Evolutionary conservation across 2,888 invertebrate genomes (phyloP).

Genomic region (Oscheius myriophilus): DNA sequence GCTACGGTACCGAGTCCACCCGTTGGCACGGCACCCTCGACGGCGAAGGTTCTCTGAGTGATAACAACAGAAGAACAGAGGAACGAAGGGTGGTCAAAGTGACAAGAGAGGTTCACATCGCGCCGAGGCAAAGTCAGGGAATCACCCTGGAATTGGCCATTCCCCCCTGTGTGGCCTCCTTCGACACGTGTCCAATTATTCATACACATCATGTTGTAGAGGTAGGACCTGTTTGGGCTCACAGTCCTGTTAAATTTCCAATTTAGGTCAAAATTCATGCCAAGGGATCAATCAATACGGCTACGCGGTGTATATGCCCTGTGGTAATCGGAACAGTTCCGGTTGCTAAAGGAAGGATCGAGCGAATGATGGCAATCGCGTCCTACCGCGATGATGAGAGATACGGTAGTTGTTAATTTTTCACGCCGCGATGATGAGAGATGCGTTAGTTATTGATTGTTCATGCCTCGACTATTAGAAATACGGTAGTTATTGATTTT

Average conservation of each 20-base stretch:
- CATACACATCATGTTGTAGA: constrained; percentile 18
- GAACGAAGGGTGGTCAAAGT: constrained; percentile 19
- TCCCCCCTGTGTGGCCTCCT: constrained; percentile 21
- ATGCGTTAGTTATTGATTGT: constrained; percentile 5
- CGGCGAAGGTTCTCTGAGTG: constrained; percentile 10
- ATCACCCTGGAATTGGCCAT: constrained; percentile 10
- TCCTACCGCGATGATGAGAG: background rate
- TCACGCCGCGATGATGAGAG: background rate
- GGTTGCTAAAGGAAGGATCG: constrained; percentile 4
- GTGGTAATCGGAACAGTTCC: constrained; percentile 30
- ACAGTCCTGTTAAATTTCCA: background rate
- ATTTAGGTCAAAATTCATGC: constrained; percentile 19
- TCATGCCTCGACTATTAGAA: background rate
- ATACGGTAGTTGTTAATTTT: constrained; percentile 1
- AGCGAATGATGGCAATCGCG: constrained; percentile 9
- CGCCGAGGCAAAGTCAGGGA: background rate
- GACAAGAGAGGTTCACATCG: constrained; percentile 21
- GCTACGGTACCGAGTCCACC: constrained; percentile 28
- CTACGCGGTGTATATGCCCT: constrained; percentile 17
- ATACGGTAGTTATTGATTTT: constrained; percentile 12
- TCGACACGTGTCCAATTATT: constrained; percentile 23
- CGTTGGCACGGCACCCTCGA: constrained; percentile 27
- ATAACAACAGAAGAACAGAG: constrained; percentile 27
- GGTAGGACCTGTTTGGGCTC: too few relatives aligned
- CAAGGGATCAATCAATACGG: constrained; percentile 27